Evolutionary conservation across 2,113 vertebrate species (phyloP).

Genomic region (Chloropsis hardwickii): DNA sequence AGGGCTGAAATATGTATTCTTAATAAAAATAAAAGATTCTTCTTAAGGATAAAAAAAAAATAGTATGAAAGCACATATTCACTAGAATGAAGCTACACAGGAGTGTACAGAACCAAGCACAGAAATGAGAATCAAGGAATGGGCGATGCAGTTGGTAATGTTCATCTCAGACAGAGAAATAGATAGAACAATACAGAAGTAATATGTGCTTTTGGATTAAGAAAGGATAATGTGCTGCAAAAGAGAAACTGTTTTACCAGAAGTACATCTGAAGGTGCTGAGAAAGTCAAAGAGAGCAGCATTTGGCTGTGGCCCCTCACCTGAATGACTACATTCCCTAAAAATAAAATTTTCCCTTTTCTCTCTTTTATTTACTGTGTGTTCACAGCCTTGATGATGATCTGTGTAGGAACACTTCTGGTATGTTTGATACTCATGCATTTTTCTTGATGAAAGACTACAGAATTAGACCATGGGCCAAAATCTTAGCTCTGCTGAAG

Average conservation of each 20-base stretch:
- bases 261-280: background rate
- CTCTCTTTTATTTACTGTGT: background rate
- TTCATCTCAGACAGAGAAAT: background rate
- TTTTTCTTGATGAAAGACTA: background rate
- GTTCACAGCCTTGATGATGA: background rate
- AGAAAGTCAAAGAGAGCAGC: background rate
- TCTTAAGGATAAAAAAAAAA: background rate
- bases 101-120: fast-evolving
- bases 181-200: background rate
- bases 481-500: background rate
- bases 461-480: background rate
- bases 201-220: background rate
- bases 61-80: background rate
- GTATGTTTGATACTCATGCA: background rate
- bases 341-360: background rate
- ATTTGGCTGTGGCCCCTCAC: background rate
- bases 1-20: background rate
- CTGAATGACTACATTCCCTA: fast-evolving
- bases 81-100: fast-evolving
- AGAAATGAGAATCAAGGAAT: background rate
- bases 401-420: background rate
- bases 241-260: background rate
- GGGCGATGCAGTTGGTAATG: fast-evolving
- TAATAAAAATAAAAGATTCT: background rate
- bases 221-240: background rate